phyloP scores from a whole-genome alignment of 2,888 invertebrate genomes.

The Corbicula japonica region DNA sequence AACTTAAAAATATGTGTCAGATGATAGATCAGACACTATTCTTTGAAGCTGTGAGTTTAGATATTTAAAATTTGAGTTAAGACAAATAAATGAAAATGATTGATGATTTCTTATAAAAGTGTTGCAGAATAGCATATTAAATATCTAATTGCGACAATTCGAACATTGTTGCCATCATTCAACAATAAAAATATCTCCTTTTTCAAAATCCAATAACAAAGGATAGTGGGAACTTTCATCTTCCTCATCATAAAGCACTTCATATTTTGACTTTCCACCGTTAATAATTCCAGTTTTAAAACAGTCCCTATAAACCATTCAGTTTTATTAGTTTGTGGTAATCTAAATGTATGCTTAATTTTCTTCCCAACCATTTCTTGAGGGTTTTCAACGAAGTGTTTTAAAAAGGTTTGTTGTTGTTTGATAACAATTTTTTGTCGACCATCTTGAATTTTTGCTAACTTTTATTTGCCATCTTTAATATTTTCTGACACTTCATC shows the following conservation, averaged over 20 bases:
- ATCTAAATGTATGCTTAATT: background rate
- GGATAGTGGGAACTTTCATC: background rate
- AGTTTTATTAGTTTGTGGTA: background rate
- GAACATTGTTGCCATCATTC: too few relatives aligned
- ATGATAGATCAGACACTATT: too few relatives aligned
- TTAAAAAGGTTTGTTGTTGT: background rate
- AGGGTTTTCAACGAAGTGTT: background rate
- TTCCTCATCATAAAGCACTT: background rate
- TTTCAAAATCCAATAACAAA: background rate
- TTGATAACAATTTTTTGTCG: background rate
- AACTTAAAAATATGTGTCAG: too few relatives aligned
- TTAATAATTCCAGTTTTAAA: background rate
- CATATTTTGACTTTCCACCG: background rate
- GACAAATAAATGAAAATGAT: too few relatives aligned
- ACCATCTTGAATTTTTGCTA: background rate
- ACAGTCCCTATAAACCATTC: background rate
- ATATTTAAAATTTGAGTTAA: too few relatives aligned
- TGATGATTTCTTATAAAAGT: too few relatives aligned
- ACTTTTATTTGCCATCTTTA: background rate
- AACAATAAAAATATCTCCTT: background rate
- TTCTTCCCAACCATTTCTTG: background rate
- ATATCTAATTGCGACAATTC: too few relatives aligned
- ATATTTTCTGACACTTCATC: background rate
- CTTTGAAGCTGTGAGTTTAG: too few relatives aligned
- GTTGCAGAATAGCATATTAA: too few relatives aligned